Conservation (phyloP, 2,888 invertebrate genomes). For the Toxonevra muliebris region DNA sequence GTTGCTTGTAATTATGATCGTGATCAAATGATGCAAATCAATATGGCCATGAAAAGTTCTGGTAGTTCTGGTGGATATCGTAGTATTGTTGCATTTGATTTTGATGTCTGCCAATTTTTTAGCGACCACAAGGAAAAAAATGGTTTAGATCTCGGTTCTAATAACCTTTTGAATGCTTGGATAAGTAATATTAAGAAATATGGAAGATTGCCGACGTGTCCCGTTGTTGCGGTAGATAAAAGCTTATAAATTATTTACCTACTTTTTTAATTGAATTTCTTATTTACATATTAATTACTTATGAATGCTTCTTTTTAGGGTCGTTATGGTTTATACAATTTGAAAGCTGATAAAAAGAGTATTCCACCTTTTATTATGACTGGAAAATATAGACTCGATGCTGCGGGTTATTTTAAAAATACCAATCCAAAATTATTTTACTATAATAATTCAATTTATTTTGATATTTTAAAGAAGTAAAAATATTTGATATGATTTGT, state of each 20-base stretch:
- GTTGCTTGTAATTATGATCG: background rate
- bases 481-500: too few species aligned
- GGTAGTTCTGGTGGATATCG: background rate
- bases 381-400: slow-evolving; percentile 2
- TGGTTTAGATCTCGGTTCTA: background rate
- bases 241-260: background rate
- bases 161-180: background rate
- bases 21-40: slow-evolving; percentile 5
- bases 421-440: too few species aligned
- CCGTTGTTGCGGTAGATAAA: slow-evolving; percentile 2
- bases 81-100: background rate
- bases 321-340: background rate
- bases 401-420: background rate
- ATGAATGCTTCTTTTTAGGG: background rate
- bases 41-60: background rate
- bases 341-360: slow-evolving; percentile 9
- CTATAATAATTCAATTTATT: too few species aligned
- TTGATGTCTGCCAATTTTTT: slow-evolving; percentile 1
- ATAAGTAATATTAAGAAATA: slow-evolving; percentile 9
- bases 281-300: background rate
- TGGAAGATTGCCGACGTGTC: slow-evolving; percentile 8
- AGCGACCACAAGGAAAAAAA: background rate
- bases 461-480: too few species aligned
- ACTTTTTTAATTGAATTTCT: too few species aligned
- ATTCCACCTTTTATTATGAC: background rate